Conservation (phyloP, 2,888 invertebrate genomes). For the Lottia gigantea region DNA sequence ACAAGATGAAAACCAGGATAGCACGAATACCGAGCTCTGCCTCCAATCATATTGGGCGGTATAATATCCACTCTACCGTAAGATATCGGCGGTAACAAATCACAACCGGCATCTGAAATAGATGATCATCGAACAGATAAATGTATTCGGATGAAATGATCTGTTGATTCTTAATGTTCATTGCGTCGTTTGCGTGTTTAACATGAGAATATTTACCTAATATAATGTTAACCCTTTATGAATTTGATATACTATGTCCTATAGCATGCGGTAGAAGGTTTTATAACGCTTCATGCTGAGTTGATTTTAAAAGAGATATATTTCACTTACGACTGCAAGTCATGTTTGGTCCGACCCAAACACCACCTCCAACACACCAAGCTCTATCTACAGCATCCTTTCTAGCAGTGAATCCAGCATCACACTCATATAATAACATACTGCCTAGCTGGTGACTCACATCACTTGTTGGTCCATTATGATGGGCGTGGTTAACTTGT, state of each 20-base stretch:
- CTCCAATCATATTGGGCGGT: slow-evolving; percentile 36
- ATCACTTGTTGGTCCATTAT: slow-evolving; percentile 80
- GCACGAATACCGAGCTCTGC: slow-evolving; percentile 42
- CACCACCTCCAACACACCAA: slow-evolving; percentile 88
- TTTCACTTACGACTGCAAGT: slow-evolving; percentile 86
- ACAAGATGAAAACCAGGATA: slow-evolving; percentile 44
- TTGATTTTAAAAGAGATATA: background rate
- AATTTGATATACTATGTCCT: too few species aligned
- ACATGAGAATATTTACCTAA: too few species aligned
- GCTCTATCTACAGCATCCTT: slow-evolving; percentile 91
- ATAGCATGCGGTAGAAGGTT: too few species aligned
- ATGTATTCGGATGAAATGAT: background rate
- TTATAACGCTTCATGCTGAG: too few species aligned
- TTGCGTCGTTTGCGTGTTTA: too few species aligned
- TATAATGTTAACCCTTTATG: too few species aligned
- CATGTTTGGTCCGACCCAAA: slow-evolving; percentile 98
- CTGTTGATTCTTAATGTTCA: too few species aligned
- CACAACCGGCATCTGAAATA: slow-evolving; percentile 45
- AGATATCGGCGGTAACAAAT: slow-evolving; percentile 38
- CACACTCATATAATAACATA: slow-evolving; percentile 91
- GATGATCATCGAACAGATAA: background rate
- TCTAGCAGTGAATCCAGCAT: slow-evolving; percentile 82
- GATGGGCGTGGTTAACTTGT: slow-evolving; percentile 68
- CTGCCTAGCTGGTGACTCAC: slow-evolving; percentile 79
- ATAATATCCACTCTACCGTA: slow-evolving; percentile 43